Percentiles rank a stretch among this genome's conserved stretches.
These are phyloP conservation scores for Pyrocoelia pectoralis DNA, from an alignment of 2,888 invertebrate genomes.

Conservation along the genomic window DNA sequence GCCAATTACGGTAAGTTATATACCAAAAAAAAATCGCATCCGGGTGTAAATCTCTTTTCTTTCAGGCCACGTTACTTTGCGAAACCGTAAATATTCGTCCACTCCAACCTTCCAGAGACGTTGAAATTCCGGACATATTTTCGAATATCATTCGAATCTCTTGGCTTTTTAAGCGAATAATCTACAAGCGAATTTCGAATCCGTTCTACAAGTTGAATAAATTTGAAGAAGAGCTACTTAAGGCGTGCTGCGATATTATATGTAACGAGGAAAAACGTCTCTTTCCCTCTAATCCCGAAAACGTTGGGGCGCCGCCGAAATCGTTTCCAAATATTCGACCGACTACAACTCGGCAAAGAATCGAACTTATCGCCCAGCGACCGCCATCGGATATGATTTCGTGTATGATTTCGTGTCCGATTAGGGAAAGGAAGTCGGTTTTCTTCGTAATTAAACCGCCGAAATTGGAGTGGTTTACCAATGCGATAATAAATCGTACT, in stretches of 20 bases:
- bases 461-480: background rate
- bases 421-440: background rate
- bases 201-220: background rate
- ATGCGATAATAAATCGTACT: background rate
- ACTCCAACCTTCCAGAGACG: background rate
- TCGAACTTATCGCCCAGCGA: no score
- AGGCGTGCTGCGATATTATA: background rate
- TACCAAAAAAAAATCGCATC: no score
- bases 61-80: background rate
- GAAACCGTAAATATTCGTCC: background rate
- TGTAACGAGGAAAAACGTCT: background rate
- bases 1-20: background rate
- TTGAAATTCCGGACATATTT: background rate
- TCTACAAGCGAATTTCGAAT: background rate
- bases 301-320: background rate
- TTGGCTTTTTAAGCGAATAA: background rate
- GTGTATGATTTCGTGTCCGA: background rate
- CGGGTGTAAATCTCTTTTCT: no score
- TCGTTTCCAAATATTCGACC: background rate
- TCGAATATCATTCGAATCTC: background rate
- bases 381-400: no score
- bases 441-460: background rate
- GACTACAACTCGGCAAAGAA: background rate
- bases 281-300: background rate
- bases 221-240: background rate